phyloP scores from a whole-genome alignment of 2,113 vertebrate genomes.

The Passer domesticus region DNA sequence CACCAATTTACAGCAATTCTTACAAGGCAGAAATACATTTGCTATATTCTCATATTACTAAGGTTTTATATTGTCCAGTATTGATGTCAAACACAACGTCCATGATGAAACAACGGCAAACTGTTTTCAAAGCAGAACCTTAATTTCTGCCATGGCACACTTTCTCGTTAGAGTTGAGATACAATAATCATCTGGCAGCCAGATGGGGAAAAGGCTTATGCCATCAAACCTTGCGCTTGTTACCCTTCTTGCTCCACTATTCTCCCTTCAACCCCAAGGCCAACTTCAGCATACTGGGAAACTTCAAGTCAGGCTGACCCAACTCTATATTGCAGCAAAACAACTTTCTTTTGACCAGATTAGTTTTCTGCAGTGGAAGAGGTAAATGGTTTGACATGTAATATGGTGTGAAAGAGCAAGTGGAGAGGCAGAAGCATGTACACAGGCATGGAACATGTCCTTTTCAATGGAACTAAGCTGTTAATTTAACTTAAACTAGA shows the following conservation, averaged over 20 bases:
- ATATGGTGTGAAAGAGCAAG: not conserved
- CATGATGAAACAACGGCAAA: not conserved
- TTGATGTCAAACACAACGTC: not conserved
- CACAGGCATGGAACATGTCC: not conserved
- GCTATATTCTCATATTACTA: not conserved
- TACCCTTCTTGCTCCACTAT: not conserved
- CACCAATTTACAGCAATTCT: not conserved
- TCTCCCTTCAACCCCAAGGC: not conserved
- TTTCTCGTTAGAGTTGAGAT: not conserved
- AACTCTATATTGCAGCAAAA: not conserved
- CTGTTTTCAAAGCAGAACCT: not conserved
- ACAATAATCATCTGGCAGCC: not conserved
- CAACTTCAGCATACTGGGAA: not conserved
- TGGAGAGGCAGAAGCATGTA: not conserved
- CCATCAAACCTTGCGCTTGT: not conserved
- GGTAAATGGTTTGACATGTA: not conserved
- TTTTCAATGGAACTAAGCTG: not conserved
- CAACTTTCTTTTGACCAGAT: not conserved
- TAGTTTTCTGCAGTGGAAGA: not conserved
- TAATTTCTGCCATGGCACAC: not conserved
- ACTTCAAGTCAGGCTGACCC: not conserved
- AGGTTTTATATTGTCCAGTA: not conserved
- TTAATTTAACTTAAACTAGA: not conserved
- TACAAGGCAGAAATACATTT: not conserved
- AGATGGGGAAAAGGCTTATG: not conserved